These are phyloP conservation scores for Ochropleura plecta DNA, from an alignment of 2,888 invertebrate species.

Conservation along the genomic window DNA sequence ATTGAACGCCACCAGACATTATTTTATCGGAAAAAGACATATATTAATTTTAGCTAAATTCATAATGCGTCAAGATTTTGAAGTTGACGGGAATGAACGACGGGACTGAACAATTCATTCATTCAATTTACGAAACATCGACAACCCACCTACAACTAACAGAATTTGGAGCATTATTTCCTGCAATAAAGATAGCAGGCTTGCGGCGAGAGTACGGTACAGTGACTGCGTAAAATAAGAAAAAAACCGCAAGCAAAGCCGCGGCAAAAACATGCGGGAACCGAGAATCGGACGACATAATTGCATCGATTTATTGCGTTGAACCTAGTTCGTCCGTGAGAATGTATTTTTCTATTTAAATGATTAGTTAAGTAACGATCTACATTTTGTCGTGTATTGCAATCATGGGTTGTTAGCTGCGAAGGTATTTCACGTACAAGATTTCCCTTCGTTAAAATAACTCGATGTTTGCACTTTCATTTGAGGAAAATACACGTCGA, in stretches of 20 bases:
- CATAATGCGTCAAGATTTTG: not conserved
- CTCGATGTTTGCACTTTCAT: conserved; percentile 48
- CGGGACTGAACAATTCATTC: conserved; percentile 32
- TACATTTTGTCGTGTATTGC: conserved; percentile 62
- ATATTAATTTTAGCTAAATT: not conserved
- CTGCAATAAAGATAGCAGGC: conserved; percentile 61
- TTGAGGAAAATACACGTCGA: conserved; percentile 42
- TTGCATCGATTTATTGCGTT: conserved; percentile 66
- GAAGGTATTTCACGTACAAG: conserved; percentile 31
- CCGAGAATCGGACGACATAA: conserved; percentile 65
- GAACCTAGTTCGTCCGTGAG: conserved; percentile 68
- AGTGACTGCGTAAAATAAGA: conserved; percentile 34
- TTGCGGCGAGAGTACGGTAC: conserved; percentile 62
- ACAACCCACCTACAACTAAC: conserved; percentile 45
- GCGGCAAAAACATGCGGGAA: conserved; percentile 50
- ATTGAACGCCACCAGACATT: not conserved
- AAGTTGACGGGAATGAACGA: conserved; percentile 8
- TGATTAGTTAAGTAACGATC: conserved; percentile 68
- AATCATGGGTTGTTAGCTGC: conserved; percentile 46
- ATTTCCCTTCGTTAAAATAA: conserved; percentile 52
- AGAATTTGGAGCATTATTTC: conserved; percentile 68
- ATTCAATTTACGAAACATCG: conserved; percentile 41
- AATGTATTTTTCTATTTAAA: conserved; percentile 69
- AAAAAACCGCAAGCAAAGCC: conserved; percentile 53
- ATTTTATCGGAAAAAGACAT: not conserved